Percentiles rank a stretch among this genome's conserved stretches.
These are phyloP conservation scores for Lasioglossum lativentre DNA, from an alignment of 2,888 invertebrate species.

Conservation along the genomic window DNA sequence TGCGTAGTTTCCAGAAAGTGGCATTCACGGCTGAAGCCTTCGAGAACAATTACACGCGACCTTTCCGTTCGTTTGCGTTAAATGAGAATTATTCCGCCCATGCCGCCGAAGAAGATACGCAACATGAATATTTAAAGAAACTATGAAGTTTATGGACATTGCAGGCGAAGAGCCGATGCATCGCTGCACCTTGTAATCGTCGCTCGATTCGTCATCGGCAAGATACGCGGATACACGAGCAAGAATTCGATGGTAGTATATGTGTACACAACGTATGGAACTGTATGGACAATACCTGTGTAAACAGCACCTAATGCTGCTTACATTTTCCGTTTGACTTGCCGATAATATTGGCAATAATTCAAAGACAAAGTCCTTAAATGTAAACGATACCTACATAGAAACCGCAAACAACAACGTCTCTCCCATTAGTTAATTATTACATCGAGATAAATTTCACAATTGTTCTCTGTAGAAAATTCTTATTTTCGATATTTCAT, in stretches of 20 bases:
- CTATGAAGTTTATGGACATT: constrained; percentile 10
- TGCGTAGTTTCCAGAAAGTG: constrained; percentile 1
- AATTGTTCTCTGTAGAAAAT: background rate
- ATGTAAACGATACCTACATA: background rate
- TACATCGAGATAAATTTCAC: background rate
- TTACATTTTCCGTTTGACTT: constrained; percentile 18
- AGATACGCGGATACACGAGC: constrained; percentile 38
- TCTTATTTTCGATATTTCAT: background rate
- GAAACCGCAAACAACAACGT: background rate
- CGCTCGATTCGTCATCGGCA: constrained; percentile 50
- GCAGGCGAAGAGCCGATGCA: background rate
- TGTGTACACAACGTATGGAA: background rate
- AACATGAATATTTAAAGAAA: constrained; percentile 14
- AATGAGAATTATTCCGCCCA: constrained; percentile 20
- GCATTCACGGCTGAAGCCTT: constrained; percentile 1
- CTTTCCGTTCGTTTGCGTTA: background rate
- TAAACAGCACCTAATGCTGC: background rate
- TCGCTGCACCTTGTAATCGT: constrained; percentile 30
- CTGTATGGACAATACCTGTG: background rate
- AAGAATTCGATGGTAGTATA: constrained; percentile 5
- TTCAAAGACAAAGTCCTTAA: background rate
- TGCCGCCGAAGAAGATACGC: background rate
- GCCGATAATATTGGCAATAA: constrained; percentile 14
- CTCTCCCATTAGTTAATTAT: background rate
- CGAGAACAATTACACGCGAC: background rate